Conservation (phyloP, 1,140 invertebrate species). For the Calephelis virginiensis region DNA sequence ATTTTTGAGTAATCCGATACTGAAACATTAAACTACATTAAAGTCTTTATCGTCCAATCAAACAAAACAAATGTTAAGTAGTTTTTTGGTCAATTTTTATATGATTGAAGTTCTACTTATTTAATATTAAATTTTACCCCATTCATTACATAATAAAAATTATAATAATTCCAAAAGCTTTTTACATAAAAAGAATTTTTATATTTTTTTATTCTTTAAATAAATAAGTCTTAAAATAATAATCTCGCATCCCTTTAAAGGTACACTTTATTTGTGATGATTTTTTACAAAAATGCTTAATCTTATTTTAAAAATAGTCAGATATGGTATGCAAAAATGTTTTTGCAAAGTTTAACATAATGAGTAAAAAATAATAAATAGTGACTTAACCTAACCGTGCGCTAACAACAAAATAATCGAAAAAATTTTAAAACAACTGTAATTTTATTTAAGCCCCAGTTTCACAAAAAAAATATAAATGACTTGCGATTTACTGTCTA, state of each 20-base stretch:
- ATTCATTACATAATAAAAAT: neutral
- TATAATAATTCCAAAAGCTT: neutral
- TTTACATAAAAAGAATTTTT: neutral
- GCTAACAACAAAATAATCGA: slow-evolving; percentile 14
- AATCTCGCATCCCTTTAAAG: slow-evolving; percentile 13
- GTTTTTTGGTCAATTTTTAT: no score
- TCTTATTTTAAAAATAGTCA: slow-evolving; percentile 17
- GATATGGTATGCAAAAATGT: slow-evolving; percentile 11
- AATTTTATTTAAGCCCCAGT: neutral
- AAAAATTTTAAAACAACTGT: neutral
- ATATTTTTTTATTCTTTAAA: neutral
- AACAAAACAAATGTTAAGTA: no score
- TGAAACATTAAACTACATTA: no score
- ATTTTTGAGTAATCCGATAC: no score
- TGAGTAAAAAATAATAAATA: slow-evolving; percentile 23
- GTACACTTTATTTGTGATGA: slow-evolving; percentile 15
- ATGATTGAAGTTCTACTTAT: no score
- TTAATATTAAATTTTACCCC: no score
- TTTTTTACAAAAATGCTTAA: slow-evolving; percentile 11
- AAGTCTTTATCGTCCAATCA: no score
- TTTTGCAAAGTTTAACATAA: slow-evolving; percentile 15
- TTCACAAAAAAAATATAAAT: neutral
- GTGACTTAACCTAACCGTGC: slow-evolving; percentile 18
- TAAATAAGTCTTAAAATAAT: slow-evolving; percentile 13
- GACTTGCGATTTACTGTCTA: no score